A percentile compares a stretch with the other conserved stretches of the same genome.
phyloP scores from a whole-genome alignment of 2,888 invertebrate species.

The Drosophila eohydei region DNA sequence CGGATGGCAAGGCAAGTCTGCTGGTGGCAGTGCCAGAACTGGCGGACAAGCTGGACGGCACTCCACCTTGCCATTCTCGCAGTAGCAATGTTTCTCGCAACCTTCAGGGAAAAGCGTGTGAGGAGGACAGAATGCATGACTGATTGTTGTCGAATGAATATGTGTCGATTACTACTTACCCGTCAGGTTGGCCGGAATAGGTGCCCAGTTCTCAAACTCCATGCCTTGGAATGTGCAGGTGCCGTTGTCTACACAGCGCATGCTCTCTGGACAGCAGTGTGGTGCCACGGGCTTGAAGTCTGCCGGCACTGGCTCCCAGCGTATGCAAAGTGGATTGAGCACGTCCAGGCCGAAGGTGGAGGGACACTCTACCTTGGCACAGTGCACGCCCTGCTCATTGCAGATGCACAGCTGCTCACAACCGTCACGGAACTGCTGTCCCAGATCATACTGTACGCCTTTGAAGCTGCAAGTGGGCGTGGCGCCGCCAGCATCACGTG shows the following conservation, averaged over 20 bases:
- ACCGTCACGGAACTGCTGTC: slow-evolving; percentile 92
- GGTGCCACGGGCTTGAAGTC: slow-evolving; percentile 90
- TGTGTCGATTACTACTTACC: slow-evolving; percentile 66
- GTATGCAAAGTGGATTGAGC: slow-evolving; percentile 92
- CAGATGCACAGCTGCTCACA: slow-evolving; percentile 93
- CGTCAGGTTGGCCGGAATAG: slow-evolving; percentile 91
- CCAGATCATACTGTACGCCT: slow-evolving; percentile 84
- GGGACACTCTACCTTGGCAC: slow-evolving; percentile 92
- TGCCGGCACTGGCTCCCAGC: slow-evolving; percentile 93
- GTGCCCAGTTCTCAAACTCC: slow-evolving; percentile 90
- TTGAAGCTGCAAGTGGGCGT: slow-evolving; percentile 77
- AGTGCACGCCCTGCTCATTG: slow-evolving; percentile 89
- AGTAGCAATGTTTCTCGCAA: slow-evolving; percentile 94
- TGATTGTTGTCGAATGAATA: slow-evolving; percentile 13
- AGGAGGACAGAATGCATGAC: not conserved
- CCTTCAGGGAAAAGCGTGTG: slow-evolving; percentile 84
- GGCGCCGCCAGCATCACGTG: slow-evolving; percentile 68
- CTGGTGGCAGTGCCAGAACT: slow-evolving; percentile 91
- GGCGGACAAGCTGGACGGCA: slow-evolving; percentile 93
- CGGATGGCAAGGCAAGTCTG: slow-evolving; percentile 90
- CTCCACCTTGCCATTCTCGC: slow-evolving; percentile 94
- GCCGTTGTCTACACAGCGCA: slow-evolving; percentile 92
- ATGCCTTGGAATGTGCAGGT: slow-evolving; percentile 91
- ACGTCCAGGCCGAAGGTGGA: slow-evolving; percentile 94
- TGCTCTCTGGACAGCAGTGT: slow-evolving; percentile 92